Percentiles rank a stretch among this genome's conserved stretches.
Evolutionary conservation across 2,888 invertebrate genomes (phyloP).

Genomic region (Lasioglossum oenotherae): DNA sequence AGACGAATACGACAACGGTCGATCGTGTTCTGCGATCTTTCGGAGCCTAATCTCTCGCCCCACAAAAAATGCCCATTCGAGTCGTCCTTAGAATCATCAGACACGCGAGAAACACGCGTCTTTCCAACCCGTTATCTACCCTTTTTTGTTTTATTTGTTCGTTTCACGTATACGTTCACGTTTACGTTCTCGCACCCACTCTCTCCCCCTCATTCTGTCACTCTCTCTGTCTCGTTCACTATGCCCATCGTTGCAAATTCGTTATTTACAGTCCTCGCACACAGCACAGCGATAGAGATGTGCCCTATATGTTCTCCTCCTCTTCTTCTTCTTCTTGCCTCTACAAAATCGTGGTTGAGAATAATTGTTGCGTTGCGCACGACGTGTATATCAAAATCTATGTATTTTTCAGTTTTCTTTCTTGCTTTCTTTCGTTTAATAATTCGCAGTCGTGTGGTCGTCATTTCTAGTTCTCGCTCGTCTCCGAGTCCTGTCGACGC

Average conservation of each 20-base stretch:
- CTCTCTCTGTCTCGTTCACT: background rate
- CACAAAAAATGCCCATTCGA: slow-evolving; percentile 68
- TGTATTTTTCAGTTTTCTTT: background rate
- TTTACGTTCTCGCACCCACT: background rate
- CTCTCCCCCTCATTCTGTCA: background rate
- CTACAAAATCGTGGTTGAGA: slow-evolving; percentile 3
- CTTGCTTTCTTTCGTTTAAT: background rate
- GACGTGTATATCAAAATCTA: slow-evolving; percentile 15
- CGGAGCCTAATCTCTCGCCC: slow-evolving; percentile 24
- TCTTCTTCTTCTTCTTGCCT: background rate
- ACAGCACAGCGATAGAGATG: slow-evolving; percentile 1
- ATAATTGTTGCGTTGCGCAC: slow-evolving; percentile 1
- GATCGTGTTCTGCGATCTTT: background rate
- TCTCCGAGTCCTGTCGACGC: background rate
- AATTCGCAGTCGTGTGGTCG: background rate
- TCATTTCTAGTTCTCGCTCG: background rate
- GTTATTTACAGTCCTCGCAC: slow-evolving; percentile 47
- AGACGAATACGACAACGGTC: background rate
- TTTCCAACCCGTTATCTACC: slow-evolving; percentile 11
- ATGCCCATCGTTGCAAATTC: slow-evolving; percentile 15
- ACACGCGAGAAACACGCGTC: slow-evolving; percentile 3
- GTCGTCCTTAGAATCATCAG: slow-evolving; percentile 16
- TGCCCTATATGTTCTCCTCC: background rate
- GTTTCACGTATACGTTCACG: slow-evolving; percentile 1
- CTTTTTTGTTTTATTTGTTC: background rate